Evolutionary conservation across 2,888 invertebrate genomes (phyloP), one percentile per base, ranked within the genome.

Genomic region (Latrodectus hesperus): DNA sequence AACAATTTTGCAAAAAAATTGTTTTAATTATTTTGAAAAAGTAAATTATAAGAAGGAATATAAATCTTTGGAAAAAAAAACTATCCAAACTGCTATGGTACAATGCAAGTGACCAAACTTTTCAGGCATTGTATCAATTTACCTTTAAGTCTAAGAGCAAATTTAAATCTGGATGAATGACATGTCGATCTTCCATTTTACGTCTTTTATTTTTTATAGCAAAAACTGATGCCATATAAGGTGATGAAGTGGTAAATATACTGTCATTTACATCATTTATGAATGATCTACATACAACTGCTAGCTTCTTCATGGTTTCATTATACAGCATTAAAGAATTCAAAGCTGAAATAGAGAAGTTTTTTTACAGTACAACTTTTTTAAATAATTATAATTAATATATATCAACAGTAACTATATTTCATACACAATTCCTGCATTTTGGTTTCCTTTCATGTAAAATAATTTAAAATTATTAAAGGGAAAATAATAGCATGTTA

Each of bases 181-280:
- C 95, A 91, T 97, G 96, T 74, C 97, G 94, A 92, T 99, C 98
- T 93, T 99, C 98, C 98, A 98, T 98, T 91, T 94, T 95, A 85
- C 98, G 94, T 81, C 98, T 94, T 60, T 94, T 94, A 93, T 98
- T 98, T 93, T 95, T 96, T 52, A 95, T 94, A 79, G 96, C 96
- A 91, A 94, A 95, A 55, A 94, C 94, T 89, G 95, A 95, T 65
- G 94, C 93, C 74, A 93, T 91, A 90, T 93, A 93, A 89, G 92
- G 91, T 67, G 93, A 70, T 65, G 51, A 10, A 22, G 67, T 55
- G 1, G 67, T 51, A 55, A 14, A 49, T 8, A 16, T 71, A 65
- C 72, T 55, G 16, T 70, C 60, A 55, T 73, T 78, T n/a, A 38
- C 64, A 60, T 81, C 17, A 9, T 84, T 65, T 53, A 79, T 22